A percentile compares a stretch with the other conserved stretches of the same genome.
phyloP scores from a whole-genome alignment of 1,140 invertebrate genomes.

The Vanessa tameamea region DNA sequence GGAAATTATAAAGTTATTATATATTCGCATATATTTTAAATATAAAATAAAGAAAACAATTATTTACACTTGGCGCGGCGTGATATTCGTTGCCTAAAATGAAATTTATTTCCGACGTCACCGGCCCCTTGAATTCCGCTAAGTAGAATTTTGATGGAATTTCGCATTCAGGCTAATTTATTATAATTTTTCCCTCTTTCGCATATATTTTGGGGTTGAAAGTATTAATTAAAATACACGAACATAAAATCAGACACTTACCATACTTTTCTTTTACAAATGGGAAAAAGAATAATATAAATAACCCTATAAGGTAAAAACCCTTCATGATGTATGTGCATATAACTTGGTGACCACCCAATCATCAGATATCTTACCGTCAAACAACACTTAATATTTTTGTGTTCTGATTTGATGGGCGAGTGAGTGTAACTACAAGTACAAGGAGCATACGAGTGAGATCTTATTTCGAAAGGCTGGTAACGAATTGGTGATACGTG shows the following conservation, averaged over 20 bases:
- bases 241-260: conserved; percentile 7
- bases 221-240: conserved; percentile 31
- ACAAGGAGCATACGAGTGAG: too few species aligned
- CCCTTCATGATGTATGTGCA: too few species aligned
- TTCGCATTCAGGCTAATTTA: conserved; percentile 60
- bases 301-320: too few species aligned
- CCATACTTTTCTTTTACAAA: neutral
- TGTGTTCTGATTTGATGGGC: too few species aligned
- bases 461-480: too few species aligned
- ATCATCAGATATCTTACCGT: too few species aligned
- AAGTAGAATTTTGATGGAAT: conserved; percentile 69
- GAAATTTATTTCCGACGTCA: conserved; percentile 68
- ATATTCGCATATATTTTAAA: neutral
- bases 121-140: conserved; percentile 65
- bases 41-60: conserved; percentile 22
- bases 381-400: too few species aligned
- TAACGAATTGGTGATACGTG: too few species aligned
- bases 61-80: conserved; percentile 28
- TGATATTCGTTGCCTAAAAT: conserved; percentile 60
- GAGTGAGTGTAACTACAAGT: too few species aligned
- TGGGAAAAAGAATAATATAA: neutral
- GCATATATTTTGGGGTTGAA: conserved; percentile 25
- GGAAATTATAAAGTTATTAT: neutral
- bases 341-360: too few species aligned
- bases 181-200: conserved; percentile 37